phyloP scores from a whole-genome alignment of 2,888 invertebrate species.

The Rugalucina vietnamica region DNA sequence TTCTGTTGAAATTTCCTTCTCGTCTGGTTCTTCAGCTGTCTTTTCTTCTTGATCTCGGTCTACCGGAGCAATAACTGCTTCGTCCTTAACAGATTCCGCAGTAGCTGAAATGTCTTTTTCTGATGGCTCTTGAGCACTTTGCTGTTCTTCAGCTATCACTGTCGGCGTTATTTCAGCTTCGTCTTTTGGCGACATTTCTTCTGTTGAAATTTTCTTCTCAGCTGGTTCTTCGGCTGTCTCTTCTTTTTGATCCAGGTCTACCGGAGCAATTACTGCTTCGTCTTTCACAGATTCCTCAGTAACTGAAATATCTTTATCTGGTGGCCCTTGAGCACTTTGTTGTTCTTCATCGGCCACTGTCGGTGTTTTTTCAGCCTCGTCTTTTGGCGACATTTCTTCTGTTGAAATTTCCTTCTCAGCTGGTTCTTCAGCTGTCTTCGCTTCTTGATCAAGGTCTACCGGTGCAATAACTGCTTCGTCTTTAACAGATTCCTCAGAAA shows the following conservation, averaged over 20 bases:
- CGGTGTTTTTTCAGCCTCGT: not conserved
- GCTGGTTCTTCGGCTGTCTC: not conserved
- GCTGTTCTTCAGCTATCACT: not conserved
- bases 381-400: not conserved
- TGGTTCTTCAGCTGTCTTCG: not conserved
- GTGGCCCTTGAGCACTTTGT: not conserved
- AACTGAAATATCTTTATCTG: too few species aligned
- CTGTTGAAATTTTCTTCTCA: not conserved
- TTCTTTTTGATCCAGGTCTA: not conserved
- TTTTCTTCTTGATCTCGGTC: not conserved
- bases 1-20: not conserved
- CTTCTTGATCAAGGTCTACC: not conserved
- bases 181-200: not conserved
- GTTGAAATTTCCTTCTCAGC: not conserved
- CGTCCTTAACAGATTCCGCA: not conserved
- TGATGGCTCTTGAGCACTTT: not conserved
- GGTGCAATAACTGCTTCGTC: not conserved
- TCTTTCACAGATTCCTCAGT: too few species aligned
- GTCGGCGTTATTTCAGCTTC: not conserved
- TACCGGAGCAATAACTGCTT: not conserved
- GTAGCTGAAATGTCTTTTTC: not conserved
- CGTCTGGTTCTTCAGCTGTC: not conserved
- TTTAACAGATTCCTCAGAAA: not conserved
- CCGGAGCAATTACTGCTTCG: not conserved
- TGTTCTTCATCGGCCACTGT: not conserved